Evolutionary conservation across 2,113 vertebrate genomes (phyloP).

Genomic region (Malurus alboscapulatus): DNA sequence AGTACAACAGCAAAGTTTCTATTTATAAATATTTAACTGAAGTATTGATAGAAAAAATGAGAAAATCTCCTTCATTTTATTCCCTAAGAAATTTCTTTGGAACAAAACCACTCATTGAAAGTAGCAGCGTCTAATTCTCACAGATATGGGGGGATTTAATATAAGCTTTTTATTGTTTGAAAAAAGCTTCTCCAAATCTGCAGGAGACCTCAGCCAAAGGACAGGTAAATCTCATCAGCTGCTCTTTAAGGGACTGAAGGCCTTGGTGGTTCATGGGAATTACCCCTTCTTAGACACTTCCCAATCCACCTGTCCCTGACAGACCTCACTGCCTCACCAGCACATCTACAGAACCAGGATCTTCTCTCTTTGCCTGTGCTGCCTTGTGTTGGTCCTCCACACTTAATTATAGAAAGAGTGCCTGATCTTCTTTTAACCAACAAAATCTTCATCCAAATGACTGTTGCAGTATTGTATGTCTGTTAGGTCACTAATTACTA

Average conservation of each 20-base stretch:
- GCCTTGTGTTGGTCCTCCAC: not conserved
- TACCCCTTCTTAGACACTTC: not conserved
- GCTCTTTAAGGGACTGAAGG: not conserved
- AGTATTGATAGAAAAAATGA: not conserved
- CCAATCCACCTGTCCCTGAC: not conserved
- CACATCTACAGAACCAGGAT: not conserved
- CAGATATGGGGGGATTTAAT: not conserved
- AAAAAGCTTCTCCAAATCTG: not conserved
- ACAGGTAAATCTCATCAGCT: not conserved
- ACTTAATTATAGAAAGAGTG: not conserved
- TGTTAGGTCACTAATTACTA: not conserved
- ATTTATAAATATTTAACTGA: constrained; percentile 37
- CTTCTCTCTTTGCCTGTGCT: not conserved
- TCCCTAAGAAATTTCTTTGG: not conserved
- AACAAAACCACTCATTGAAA: not conserved
- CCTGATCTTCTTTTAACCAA: not conserved
- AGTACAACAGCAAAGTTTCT: constrained; percentile 2
- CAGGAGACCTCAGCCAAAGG: not conserved
- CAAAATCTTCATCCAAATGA: not conserved
- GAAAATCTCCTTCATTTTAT: not conserved
- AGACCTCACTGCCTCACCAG: not conserved
- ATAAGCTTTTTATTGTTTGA: not conserved
- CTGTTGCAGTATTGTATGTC: not conserved
- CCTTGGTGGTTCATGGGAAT: not conserved
- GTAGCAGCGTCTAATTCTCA: not conserved